A percentile compares a stretch with the other conserved stretches of the same genome.
phyloP scores from a whole-genome alignment of 2,888 invertebrate species.

The Drosophila mayaguana region DNA sequence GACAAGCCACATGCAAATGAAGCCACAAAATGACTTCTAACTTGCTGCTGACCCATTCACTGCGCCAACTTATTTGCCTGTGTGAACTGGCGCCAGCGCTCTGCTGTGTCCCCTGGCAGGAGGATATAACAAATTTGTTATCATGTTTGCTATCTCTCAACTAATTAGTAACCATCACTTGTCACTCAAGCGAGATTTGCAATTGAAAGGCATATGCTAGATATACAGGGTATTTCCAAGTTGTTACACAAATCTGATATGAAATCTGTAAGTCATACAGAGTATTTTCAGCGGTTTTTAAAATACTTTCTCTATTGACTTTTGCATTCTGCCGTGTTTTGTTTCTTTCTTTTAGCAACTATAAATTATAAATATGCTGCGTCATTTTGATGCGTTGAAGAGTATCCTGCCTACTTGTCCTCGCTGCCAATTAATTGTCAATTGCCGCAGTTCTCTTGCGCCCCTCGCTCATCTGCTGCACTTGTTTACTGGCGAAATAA shows the following conservation, averaged over 20 bases:
- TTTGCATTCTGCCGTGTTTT: background rate
- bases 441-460: constrained; percentile 52
- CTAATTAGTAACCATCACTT: constrained; percentile 7
- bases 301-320: background rate
- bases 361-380: constrained; percentile 72
- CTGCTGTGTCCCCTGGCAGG: background rate
- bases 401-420: background rate
- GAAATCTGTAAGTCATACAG: no score
- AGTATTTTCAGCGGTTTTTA: background rate
- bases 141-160: constrained; percentile 7
- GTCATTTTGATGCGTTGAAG: constrained; percentile 53
- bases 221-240: background rate
- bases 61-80: constrained; percentile 24
- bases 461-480: constrained; percentile 6
- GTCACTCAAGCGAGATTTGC: background rate
- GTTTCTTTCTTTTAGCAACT: background rate
- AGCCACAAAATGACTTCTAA: constrained; percentile 70
- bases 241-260: no score
- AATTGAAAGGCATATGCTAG: background rate
- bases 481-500: constrained; percentile 61
- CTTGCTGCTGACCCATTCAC: constrained; percentile 27
- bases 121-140: constrained; percentile 16
- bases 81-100: constrained; percentile 32
- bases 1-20: constrained; percentile 63
- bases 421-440: constrained; percentile 66